Evolutionary conservation across 2,113 vertebrate species (phyloP).

Genomic region (Barnardius zonarius): DNA sequence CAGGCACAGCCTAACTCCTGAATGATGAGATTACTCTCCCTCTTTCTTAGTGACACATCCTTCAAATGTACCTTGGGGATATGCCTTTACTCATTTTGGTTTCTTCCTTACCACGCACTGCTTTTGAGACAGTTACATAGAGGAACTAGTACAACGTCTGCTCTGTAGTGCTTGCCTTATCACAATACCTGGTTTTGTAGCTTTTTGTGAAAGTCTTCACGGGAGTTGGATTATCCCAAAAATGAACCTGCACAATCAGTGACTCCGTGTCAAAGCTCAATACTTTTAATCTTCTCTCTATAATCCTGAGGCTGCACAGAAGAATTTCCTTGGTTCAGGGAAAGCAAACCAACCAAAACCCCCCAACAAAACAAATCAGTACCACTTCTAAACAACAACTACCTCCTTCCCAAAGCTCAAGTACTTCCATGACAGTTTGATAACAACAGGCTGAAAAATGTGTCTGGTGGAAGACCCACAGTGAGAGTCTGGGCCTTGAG

Average conservation of each 20-base stretch:
- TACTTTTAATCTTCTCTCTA: background rate
- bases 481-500: background rate
- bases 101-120: background rate
- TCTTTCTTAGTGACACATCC: background rate
- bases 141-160: background rate
- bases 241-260: background rate
- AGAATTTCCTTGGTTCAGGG: background rate
- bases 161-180: background rate
- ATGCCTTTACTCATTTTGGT: background rate
- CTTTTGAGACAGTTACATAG: background rate
- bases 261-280: background rate
- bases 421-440: background rate
- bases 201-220: background rate
- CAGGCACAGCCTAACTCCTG: background rate
- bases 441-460: background rate
- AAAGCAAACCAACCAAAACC: background rate
- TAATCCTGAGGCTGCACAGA: background rate
- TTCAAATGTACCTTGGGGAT: background rate
- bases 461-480: background rate
- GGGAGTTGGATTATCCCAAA: background rate
- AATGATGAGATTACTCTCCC: background rate
- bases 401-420: background rate
- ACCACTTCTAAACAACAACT: background rate
- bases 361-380: background rate
- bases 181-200: background rate